A percentile compares a stretch with the other conserved stretches of the same genome.
phyloP scores from a whole-genome alignment of 2,797 vertebrate species.

The Notamacropus eugenii region DNA sequence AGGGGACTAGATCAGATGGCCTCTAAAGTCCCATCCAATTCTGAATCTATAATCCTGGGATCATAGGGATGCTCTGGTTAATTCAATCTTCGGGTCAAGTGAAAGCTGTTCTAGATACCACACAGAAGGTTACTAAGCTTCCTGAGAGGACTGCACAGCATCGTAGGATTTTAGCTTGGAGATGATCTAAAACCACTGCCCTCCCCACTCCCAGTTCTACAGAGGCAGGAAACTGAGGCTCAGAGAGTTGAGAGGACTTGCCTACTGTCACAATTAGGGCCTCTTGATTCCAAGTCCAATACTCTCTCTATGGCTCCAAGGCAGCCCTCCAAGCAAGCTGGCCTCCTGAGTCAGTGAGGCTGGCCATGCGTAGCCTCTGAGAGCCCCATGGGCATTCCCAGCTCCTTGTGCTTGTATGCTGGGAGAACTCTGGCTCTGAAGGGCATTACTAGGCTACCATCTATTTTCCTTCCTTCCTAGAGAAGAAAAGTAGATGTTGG shows the following conservation, averaged over 20 bases:
- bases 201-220: neutral
- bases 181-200: neutral
- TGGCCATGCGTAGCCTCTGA: too few relatives aligned
- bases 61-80: neutral
- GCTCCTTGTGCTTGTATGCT: accelerated
- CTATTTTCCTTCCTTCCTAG: neutral
- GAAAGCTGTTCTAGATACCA: neutral
- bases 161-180: neutral
- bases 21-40: neutral
- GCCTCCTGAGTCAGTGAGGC: too few relatives aligned
- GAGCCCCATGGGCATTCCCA: neutral
- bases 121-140: neutral
- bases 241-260: neutral
- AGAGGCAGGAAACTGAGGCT: neutral
- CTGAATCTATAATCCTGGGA: neutral
- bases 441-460: neutral
- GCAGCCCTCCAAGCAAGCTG: neutral
- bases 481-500: neutral
- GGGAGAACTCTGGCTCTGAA: neutral
- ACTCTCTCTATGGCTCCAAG: neutral
- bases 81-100: neutral
- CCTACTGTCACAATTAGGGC: neutral
- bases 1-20: neutral
- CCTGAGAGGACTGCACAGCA: neutral
- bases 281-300: neutral